phyloP scores from a whole-genome alignment of 1,140 invertebrate species.

The Triops longicaudatus region DNA sequence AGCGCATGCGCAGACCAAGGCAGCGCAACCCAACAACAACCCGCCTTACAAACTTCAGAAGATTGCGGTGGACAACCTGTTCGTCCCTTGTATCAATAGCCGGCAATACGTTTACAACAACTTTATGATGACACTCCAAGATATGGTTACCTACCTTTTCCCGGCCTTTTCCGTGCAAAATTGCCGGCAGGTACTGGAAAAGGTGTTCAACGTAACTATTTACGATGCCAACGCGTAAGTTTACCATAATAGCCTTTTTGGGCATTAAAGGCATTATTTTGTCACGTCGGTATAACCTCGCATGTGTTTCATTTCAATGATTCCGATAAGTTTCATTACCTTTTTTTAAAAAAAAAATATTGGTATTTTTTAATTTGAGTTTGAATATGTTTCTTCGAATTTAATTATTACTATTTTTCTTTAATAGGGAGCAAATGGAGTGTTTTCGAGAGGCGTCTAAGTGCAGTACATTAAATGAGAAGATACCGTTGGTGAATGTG shows the following conservation, averaged over 20 bases:
- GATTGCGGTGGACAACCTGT: slow-evolving; percentile 62
- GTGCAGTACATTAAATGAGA: slow-evolving; percentile 52
- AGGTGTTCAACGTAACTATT: slow-evolving; percentile 64
- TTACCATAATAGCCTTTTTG: not conserved
- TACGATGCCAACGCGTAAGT: slow-evolving; percentile 72
- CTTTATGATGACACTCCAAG: slow-evolving; percentile 68
- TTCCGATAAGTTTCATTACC: too few relatives aligned
- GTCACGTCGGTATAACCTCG: too few relatives aligned
- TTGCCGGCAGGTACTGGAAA: slow-evolving; percentile 62
- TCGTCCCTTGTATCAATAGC: slow-evolving; percentile 73
- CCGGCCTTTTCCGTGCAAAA: slow-evolving; percentile 58
- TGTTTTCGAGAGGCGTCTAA: slow-evolving; percentile 62
- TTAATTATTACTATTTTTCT: slow-evolving; percentile 14
- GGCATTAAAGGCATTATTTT: too few relatives aligned
- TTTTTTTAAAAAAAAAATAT: too few relatives aligned
- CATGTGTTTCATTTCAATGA: too few relatives aligned
- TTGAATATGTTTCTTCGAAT: too few relatives aligned
- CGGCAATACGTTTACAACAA: slow-evolving; percentile 71
- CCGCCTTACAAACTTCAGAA: slow-evolving; percentile 64
- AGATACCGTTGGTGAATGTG: slow-evolving; percentile 62
- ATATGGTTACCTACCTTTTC: slow-evolving; percentile 70
- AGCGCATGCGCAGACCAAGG: slow-evolving; percentile 17
- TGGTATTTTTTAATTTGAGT: too few relatives aligned
- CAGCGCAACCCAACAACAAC: slow-evolving; percentile 28
- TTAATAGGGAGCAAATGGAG: slow-evolving; percentile 59